Evolutionary conservation across 1,140 invertebrate species (phyloP).

Genomic region (Amphibalanus amphitrite): DNA sequence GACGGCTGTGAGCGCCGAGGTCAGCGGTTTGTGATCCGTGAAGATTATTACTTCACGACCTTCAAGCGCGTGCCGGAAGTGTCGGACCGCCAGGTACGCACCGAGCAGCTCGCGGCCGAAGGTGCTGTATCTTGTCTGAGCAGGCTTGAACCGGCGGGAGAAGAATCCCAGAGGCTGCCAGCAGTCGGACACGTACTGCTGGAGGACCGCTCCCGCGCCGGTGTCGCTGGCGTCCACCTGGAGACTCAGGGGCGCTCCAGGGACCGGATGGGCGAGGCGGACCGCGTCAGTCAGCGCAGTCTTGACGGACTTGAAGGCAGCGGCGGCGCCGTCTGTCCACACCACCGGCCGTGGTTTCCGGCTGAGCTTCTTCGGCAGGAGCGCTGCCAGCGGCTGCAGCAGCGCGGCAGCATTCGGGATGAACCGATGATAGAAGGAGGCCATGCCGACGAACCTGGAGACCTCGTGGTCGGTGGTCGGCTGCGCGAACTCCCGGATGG

Average conservation of each 20-base stretch:
- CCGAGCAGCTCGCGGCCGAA: conserved; percentile 19
- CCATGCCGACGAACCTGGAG: conserved; percentile 23
- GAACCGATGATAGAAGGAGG: conserved; percentile 28
- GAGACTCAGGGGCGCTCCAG: background rate
- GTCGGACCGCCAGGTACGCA: conserved; percentile 16
- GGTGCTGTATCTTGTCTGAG: conserved; percentile 15
- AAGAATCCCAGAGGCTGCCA: conserved; percentile 15
- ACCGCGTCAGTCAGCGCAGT: background rate
- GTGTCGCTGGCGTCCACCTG: conserved; percentile 19
- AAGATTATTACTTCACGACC: conserved; percentile 18
- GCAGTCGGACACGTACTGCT: conserved; percentile 9
- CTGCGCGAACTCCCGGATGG: conserved; percentile 23
- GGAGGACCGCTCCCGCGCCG: conserved; percentile 9
- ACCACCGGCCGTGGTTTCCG: background rate
- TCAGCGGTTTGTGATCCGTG: conserved; percentile 23
- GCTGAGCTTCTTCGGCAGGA: background rate
- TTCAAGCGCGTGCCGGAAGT: conserved; percentile 21
- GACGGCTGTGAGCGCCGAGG: conserved; percentile 15
- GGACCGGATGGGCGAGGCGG: background rate
- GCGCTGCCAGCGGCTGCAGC: conserved; percentile 11
- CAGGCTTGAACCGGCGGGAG: conserved; percentile 10
- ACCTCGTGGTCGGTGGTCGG: conserved; percentile 23
- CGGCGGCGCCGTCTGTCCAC: background rate
- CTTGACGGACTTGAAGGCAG: background rate
- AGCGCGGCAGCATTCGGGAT: conserved; percentile 19